Evolutionary conservation across 2,888 invertebrate genomes (phyloP), one percentile per base, ranked within the genome.

Genomic region (Phyto melanocephala): DNA sequence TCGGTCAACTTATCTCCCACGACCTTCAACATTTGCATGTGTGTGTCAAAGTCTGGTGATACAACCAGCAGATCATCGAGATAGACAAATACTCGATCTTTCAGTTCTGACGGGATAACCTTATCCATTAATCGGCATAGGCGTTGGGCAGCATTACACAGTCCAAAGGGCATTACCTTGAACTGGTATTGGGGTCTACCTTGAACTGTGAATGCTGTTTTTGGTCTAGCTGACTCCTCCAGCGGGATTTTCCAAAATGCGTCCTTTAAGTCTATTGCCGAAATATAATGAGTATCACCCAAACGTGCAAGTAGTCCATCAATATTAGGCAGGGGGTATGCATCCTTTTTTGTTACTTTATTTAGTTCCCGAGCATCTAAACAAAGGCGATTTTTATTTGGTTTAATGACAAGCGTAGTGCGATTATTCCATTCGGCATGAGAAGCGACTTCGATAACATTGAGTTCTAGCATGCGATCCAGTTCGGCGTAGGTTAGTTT

Each of bases 61-160:
- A 70, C 70, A 20, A 58, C 6, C 2, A 58, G 13, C 11, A 56
- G 5, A 11, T 68, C 67, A 11, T 67, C 52, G 5, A 67, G 33
- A 50, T 67, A 67, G 17, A 67, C 67, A 13, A 67, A 67, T 37
- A 37, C 13, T n/a, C n/a, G n/a, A n/a, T n/a, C n/a, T n/a, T n/a
- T n/a, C n/a, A n/a, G n/a, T n/a, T n/a, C n/a, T n/a, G 8, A 35
- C 17, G 17, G 40, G 5, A 40, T 40, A n/a, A 40, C 5, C 5
- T 40, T 40, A 5, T 40, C 40, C n/a, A 40, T 40, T 17, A 47
- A 20, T 1, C 15, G 24, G 7, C 47, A 63, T 3, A 63, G 24
- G n/a, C n/a, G n/a, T n/a, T n/a, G n/a, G n/a, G n/a, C n/a, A n/a
- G n/a, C n/a, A n/a, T n/a, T n/a, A n/a, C n/a, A n/a, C n/a, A n/a